Percentiles rank a stretch among this genome's conserved stretches.
Conservation (phyloP, 2,888 invertebrate species). For the Oligia fasciuncula region DNA sequence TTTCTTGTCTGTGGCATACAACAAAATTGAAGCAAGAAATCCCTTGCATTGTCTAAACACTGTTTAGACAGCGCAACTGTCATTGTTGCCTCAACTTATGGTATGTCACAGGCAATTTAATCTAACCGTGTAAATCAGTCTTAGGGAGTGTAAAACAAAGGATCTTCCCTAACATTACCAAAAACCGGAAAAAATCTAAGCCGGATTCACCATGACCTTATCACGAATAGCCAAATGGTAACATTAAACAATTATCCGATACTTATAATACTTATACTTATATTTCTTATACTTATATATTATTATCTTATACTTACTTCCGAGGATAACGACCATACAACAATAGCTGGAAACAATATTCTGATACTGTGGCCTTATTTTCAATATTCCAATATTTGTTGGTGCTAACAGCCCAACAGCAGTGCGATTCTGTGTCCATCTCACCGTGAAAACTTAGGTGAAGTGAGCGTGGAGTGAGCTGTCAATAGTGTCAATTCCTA, state of each 20-base stretch:
- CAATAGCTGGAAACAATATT: conserved; percentile 40
- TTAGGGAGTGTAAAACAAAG: background rate
- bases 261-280: no score
- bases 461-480: no score
- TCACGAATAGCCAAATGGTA: conserved; percentile 21
- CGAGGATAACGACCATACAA: conserved; percentile 49
- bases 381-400: conserved; percentile 5
- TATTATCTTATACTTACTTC: conserved; percentile 33
- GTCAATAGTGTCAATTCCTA: no score
- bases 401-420: background rate
- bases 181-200: conserved; percentile 3
- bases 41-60: background rate
- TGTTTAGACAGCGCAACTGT: background rate
- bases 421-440: no score
- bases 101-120: background rate
- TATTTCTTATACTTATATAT: no score
- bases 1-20: background rate
- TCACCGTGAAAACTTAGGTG: no score
- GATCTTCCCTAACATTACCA: background rate
- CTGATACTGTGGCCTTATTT: conserved; percentile 34
- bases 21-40: background rate
- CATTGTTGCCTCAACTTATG: background rate
- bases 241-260: conserved; percentile 44
- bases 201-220: conserved; percentile 33
- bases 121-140: background rate